Evolutionary conservation across 1,140 invertebrate genomes (phyloP), one percentile per base, ranked within the genome.

Genomic region (Drosophila quadrilineata): DNA sequence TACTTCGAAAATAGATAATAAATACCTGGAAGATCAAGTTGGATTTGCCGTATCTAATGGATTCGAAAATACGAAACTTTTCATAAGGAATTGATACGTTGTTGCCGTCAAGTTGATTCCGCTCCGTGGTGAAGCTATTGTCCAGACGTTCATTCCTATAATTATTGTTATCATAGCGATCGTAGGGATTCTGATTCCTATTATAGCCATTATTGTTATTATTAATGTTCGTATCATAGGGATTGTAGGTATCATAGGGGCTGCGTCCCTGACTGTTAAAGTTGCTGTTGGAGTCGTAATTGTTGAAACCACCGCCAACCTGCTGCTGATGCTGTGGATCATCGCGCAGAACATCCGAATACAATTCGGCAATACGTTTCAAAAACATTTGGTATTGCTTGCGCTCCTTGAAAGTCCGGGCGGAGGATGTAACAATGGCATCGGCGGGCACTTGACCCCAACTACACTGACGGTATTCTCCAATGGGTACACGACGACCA

Each of bases 371-470:
- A 21, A 92, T 91, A 74, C 90, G 92, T 38, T 91, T 80, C 2
- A 93, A 87, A 72, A 93, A 94, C 58, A 86, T 89, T 62, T 93
- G 92, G 75, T 93, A 95, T 73, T 89, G 91, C 57, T 90, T 90
- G 28, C 95, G 91, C 26, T 91, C 91, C 6, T 93, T 91, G 8
- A 90, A 84, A 49, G 91, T 90, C 3, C 93, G 93, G 0, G 95
- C 96, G 3, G 96, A 98, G 9, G 95, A 95, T 2, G 95, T 95
- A 1, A 98, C 95, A 21, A 99, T 90, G 3, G 97, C 95, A 89
- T 98, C 94, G 0, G 96, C 94, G 0, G 97, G 96, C 3, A 97
- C 94, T 45, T 90, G 88, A 3, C 97, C 97, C 94, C 97, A 96
- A 88, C 98, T 94, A 86, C 97, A 99, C n/a, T 89, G 88, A 9